Conservation (phyloP, 2,888 invertebrate species). For the Drosophila meridionalis region DNA sequence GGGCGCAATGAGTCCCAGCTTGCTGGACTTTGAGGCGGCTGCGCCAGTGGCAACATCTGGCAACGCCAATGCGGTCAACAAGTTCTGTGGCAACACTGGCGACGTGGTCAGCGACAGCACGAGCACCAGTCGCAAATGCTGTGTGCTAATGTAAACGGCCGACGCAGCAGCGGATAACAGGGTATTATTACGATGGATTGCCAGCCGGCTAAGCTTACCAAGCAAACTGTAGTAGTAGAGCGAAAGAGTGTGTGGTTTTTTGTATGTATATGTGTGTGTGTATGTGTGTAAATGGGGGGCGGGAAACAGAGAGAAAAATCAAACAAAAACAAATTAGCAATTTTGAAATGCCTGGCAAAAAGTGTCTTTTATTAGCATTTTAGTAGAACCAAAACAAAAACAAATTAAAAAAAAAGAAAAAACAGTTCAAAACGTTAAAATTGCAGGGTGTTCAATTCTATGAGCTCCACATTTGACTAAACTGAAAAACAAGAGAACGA, state of each 20-base stretch:
- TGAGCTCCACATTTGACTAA: slow-evolving; percentile 52
- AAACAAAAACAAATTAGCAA: slow-evolving; percentile 58
- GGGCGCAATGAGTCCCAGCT: slow-evolving; percentile 85
- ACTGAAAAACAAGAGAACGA: slow-evolving; percentile 36
- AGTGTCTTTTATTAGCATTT: slow-evolving; percentile 78
- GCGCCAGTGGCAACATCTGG: slow-evolving; percentile 64
- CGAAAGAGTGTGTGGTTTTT: background rate
- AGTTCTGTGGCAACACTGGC: slow-evolving; percentile 91
- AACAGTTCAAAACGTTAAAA: slow-evolving; percentile 46
- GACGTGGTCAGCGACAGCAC: slow-evolving; percentile 91
- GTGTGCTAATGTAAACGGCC: slow-evolving; percentile 88
- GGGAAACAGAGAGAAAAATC: slow-evolving; percentile 14
- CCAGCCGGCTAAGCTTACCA: slow-evolving; percentile 65
- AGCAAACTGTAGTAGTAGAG: slow-evolving; percentile 28
- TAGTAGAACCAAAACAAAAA: slow-evolving; percentile 35
- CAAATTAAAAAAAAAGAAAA: background rate
- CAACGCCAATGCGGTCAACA: slow-evolving; percentile 75
- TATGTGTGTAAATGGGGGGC: slow-evolving; percentile 27
- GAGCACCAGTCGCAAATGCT: slow-evolving; percentile 89
- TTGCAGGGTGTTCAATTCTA: slow-evolving; percentile 65
- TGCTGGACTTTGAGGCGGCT: slow-evolving; percentile 81
- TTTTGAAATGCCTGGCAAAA: slow-evolving; percentile 64
- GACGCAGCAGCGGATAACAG: slow-evolving; percentile 35
- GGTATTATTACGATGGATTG: slow-evolving; percentile 60
- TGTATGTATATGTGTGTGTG: slow-evolving; percentile 16